phyloP scores from a whole-genome alignment of 2,797 vertebrate genomes.

The Schizothorax lantsangensis region DNA sequence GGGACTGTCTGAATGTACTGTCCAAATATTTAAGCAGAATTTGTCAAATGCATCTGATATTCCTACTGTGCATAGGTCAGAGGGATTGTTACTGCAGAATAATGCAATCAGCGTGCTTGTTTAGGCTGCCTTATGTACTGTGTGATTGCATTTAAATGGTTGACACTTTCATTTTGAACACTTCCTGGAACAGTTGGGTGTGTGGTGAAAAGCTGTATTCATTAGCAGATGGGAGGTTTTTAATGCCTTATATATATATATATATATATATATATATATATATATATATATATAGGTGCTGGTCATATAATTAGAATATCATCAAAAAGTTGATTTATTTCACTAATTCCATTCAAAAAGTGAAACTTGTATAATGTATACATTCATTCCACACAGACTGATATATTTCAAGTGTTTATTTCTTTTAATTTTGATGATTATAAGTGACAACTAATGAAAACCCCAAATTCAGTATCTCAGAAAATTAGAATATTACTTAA shows the following conservation, averaged over 20 bases:
- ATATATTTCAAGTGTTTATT: no score
- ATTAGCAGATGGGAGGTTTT: neutral
- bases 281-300: no score
- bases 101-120: constrained; percentile 6
- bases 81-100: neutral
- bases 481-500: no score
- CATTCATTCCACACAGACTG: no score
- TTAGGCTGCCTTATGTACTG: neutral
- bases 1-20: constrained; percentile 14
- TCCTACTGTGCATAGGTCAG: constrained; percentile 5
- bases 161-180: neutral
- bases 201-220: neutral
- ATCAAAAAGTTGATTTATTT: no score
- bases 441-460: no score
- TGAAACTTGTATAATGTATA: no score
- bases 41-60: constrained; percentile 16
- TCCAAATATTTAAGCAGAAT: constrained; percentile 38
- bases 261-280: no score
- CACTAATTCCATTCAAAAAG: no score
- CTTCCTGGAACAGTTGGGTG: neutral
- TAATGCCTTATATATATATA: neutral
- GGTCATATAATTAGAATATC: no score
- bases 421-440: no score
- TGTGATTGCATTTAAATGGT: neutral
- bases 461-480: no score